phyloP scores from a whole-genome alignment of 2,797 vertebrate genomes.

The Tadarida brasiliensis region DNA sequence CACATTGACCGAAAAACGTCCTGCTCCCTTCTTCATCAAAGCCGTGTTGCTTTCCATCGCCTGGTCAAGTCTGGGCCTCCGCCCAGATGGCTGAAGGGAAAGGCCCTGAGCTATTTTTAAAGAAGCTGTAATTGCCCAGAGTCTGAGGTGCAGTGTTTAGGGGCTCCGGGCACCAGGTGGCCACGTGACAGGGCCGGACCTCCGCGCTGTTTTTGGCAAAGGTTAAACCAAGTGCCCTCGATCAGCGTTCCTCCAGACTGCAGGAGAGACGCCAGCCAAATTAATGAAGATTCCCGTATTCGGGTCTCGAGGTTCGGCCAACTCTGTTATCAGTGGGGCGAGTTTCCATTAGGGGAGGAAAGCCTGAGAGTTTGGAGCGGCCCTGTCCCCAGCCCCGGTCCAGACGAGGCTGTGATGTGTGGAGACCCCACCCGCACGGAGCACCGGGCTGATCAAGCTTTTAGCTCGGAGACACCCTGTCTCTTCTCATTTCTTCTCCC shows the following conservation, averaged over 20 bases:
- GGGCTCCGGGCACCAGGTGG: background rate
- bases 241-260: background rate
- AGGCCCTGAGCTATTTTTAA: background rate
- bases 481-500: constrained; percentile 19
- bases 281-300: background rate
- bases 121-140: background rate
- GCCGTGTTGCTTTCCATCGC: background rate
- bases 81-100: background rate
- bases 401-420: rapidly evolving
- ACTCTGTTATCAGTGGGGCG: rapidly evolving
- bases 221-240: background rate
- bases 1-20: rapidly evolving
- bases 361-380: background rate
- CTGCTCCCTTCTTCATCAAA: rapidly evolving
- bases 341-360: background rate
- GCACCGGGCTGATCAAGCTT: background rate
- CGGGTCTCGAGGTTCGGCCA: background rate
- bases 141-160: constrained; percentile 77
- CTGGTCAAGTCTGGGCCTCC: background rate
- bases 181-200: constrained; percentile 7
- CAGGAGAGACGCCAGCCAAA: background rate
- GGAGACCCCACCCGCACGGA: rapidly evolving
- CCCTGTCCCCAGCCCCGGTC: rapidly evolving
- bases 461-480: constrained; percentile 13
- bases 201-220: constrained; percentile 55